Percentiles rank a stretch among this genome's conserved stretches.
phyloP scores from a whole-genome alignment of 2,113 vertebrate genomes.

The Carassius gibelio region DNA sequence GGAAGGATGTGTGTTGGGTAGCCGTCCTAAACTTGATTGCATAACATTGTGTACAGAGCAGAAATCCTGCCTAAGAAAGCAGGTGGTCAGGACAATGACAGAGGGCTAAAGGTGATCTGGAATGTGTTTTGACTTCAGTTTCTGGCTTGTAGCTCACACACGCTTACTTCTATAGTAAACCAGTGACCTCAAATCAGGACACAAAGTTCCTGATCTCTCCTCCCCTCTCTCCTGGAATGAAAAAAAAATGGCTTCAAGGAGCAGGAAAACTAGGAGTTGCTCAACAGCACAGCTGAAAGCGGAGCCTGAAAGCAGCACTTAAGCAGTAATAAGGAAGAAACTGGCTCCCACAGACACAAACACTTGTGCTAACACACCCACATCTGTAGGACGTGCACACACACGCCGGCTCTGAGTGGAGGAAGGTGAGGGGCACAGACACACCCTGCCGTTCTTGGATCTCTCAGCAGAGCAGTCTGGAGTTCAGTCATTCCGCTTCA shows the following conservation, averaged over 20 bases:
- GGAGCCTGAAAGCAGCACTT: constrained; percentile 62
- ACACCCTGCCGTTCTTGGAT: constrained; percentile 33
- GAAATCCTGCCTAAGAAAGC: constrained; percentile 26
- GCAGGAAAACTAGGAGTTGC: constrained; percentile 44
- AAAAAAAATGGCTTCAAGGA: constrained; percentile 29
- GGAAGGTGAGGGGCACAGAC: constrained; percentile 50
- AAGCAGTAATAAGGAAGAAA: constrained; percentile 58
- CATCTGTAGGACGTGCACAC: constrained; percentile 61
- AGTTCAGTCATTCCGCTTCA: constrained; percentile 22
- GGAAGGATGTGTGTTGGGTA: constrained; percentile 50
- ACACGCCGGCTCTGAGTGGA: constrained; percentile 62
- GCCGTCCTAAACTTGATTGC: constrained; percentile 68
- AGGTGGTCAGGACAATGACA: constrained; percentile 44
- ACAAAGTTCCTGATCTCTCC: not conserved
- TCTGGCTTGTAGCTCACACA: constrained; percentile 38
- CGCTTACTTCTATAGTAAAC: constrained; percentile 35
- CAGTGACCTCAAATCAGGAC: not conserved
- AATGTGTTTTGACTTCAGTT: constrained; percentile 56
- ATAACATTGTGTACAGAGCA: constrained; percentile 63
- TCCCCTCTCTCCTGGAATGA: not conserved
- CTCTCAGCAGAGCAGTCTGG: not conserved
- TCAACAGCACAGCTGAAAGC: constrained; percentile 28
- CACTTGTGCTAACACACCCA: constrained; percentile 54
- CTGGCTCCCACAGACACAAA: constrained; percentile 23
- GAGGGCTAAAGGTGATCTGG: constrained; percentile 55